Percentiles rank a stretch among this genome's conserved stretches.
Evolutionary conservation across 2,113 vertebrate genomes (phyloP).

Genomic region (Mirza zaza): DNA sequence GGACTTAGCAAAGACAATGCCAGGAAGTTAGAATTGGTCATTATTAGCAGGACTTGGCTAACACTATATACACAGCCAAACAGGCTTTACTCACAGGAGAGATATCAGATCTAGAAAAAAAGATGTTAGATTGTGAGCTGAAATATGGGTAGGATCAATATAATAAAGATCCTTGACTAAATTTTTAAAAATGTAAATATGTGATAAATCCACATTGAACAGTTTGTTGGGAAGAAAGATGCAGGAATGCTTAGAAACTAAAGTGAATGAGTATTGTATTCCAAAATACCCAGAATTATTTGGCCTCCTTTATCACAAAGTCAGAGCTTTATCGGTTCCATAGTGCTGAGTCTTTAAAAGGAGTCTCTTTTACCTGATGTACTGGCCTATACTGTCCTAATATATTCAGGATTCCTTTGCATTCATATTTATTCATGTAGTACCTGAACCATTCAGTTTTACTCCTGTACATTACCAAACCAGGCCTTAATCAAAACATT

Average conservation of each 20-base stretch:
- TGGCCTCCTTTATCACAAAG: background rate
- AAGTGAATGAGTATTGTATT: background rate
- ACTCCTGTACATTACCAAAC: background rate
- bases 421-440: background rate
- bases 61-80: background rate
- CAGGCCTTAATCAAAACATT: slow-evolving; percentile 8
- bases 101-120: background rate
- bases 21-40: background rate
- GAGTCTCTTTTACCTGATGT: background rate
- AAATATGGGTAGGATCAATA: background rate
- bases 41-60: background rate
- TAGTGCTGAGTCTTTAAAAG: background rate
- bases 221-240: background rate
- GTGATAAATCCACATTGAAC: background rate
- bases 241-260: background rate
- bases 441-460: background rate
- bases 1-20: background rate
- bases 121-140: background rate
- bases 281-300: background rate
- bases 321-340: background rate
- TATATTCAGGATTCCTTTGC: background rate
- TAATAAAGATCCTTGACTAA: background rate
- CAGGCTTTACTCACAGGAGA: background rate
- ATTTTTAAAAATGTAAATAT: background rate
- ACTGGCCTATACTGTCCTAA: background rate